A percentile compares a stretch with the other conserved stretches of the same genome.
phyloP scores from a whole-genome alignment of 2,888 invertebrate species.

The Apamea crenata region DNA sequence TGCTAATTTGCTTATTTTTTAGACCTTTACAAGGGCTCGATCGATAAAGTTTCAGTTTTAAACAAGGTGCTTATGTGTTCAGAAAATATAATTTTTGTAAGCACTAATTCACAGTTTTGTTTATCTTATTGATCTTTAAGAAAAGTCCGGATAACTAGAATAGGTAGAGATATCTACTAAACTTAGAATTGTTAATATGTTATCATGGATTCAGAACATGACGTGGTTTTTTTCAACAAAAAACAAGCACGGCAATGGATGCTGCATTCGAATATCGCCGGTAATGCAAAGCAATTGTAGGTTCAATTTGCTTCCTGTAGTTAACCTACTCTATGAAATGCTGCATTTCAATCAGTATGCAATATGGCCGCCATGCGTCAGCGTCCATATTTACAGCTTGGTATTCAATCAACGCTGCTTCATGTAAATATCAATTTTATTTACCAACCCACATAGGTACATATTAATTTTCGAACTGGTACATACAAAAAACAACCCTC shows the following conservation, averaged over 20 bases:
- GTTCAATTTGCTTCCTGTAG: neutral
- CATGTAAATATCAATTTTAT: slow-evolving; percentile 37
- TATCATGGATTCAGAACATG: too few species aligned
- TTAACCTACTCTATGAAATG: neutral
- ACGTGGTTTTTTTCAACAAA: too few species aligned
- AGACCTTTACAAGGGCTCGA: neutral
- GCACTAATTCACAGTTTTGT: too few species aligned
- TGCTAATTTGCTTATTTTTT: neutral
- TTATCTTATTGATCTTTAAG: too few species aligned
- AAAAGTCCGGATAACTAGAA: too few species aligned
- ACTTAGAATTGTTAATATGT: too few species aligned
- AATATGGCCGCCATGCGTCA: neutral
- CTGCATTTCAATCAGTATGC: slow-evolving; percentile 7
- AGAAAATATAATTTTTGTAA: neutral
- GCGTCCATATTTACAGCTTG: slow-evolving; percentile 19
- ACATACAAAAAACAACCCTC: slow-evolving; percentile 21
- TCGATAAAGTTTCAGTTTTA: neutral
- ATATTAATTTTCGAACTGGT: slow-evolving; percentile 31
- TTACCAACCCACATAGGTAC: slow-evolving; percentile 3
- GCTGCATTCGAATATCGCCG: neutral
- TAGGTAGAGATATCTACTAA: too few species aligned
- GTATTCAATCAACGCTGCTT: slow-evolving; percentile 26
- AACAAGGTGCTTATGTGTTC: neutral
- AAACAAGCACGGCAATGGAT: neutral
- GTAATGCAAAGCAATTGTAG: neutral